Conservation (phyloP, 2,113 vertebrate genomes). For the Carassius gibelio region DNA sequence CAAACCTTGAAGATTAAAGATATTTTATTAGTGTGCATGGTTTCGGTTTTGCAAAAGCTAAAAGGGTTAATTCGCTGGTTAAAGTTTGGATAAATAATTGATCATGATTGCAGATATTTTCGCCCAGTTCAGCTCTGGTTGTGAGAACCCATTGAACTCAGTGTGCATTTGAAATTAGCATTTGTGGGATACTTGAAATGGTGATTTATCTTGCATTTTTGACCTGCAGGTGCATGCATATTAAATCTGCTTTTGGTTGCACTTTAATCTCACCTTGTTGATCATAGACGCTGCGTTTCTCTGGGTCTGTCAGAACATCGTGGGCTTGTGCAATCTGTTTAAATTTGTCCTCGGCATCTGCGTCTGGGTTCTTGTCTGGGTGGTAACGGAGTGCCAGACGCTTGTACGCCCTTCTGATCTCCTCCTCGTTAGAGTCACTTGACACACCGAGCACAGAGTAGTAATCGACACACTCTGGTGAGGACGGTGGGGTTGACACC, state of each 20-base stretch:
- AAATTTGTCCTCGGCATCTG: constrained; percentile 92
- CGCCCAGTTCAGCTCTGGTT: not conserved
- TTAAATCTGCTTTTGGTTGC: not conserved
- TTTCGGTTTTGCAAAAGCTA: not conserved
- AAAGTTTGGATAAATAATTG: constrained; percentile 54
- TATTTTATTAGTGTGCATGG: not conserved
- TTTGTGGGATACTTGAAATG: not conserved
- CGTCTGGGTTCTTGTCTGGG: constrained; percentile 96
- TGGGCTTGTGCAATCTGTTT: constrained; percentile 97
- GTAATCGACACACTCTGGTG: constrained; percentile 90
- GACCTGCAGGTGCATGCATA: not conserved
- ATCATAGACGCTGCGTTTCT: constrained; percentile 89
- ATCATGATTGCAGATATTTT: constrained; percentile 44
- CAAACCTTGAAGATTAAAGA: constrained; percentile 71
- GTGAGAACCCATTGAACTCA: constrained; percentile 5
- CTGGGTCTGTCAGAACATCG: constrained; percentile 89
- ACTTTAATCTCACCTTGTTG: constrained; percentile 89
- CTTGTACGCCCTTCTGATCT: constrained; percentile 96
- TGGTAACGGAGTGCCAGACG: constrained; percentile 97
- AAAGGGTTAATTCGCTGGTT: not conserved
- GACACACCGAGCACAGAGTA: constrained; percentile 92
- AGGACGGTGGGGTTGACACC: constrained; percentile 67
- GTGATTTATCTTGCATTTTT: not conserved
- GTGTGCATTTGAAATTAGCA: not conserved
- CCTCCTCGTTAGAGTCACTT: constrained; percentile 89